Evolutionary conservation across 2,113 vertebrate species (phyloP).

Genomic region (Probosciger aterrimus): DNA sequence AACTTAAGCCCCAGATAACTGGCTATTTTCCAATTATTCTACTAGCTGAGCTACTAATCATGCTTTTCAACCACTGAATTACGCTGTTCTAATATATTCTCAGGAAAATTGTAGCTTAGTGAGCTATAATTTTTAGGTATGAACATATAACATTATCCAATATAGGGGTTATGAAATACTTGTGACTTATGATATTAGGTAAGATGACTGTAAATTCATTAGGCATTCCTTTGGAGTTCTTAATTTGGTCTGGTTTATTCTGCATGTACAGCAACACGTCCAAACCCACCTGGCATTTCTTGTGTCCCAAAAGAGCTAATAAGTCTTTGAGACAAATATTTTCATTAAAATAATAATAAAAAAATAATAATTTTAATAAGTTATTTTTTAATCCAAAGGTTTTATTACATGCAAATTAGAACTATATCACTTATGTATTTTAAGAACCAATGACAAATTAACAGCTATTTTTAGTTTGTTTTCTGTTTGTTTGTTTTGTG

Average conservation of each 20-base stretch:
- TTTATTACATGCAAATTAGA: neutral
- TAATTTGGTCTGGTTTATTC: neutral
- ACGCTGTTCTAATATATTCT: neutral
- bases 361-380: neutral
- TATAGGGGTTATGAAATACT: neutral
- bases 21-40: slow-evolving; percentile 20
- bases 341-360: neutral
- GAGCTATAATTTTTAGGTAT: slow-evolving; percentile 19
- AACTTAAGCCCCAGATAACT: neutral
- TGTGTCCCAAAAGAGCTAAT: neutral
- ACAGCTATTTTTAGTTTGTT: neutral
- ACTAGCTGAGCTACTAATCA: neutral
- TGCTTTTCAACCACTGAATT: neutral
- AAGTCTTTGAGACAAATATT: neutral
- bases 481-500: neutral
- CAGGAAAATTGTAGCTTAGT: neutral
- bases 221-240: neutral
- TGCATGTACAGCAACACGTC: neutral
- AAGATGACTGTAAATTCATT: neutral
- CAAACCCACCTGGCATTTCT: neutral
- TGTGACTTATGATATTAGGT: neutral
- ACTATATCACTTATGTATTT: neutral
- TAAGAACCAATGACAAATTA: neutral
- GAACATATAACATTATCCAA: neutral
- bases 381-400: neutral